These are phyloP conservation scores for Coelopa pilipes DNA, from an alignment of 2,888 invertebrate species.

Conservation along the genomic window DNA sequence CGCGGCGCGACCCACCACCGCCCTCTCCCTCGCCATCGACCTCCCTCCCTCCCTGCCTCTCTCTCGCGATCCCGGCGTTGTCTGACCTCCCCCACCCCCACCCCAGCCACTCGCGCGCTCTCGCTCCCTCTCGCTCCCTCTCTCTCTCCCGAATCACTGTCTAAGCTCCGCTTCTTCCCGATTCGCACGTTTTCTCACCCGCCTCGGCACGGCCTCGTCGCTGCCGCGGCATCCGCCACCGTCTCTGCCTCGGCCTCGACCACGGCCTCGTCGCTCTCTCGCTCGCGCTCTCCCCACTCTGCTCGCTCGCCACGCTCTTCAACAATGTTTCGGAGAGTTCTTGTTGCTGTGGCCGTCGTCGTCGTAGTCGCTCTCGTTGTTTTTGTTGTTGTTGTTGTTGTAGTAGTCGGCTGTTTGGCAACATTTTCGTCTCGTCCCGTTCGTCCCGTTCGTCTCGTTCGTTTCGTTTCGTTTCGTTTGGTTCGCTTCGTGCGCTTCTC, in stretches of 20 bases:
- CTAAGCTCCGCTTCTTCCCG: neutral
- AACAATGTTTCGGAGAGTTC: neutral
- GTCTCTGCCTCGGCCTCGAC: neutral
- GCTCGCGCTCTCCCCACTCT: neutral
- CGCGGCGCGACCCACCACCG: too few species aligned
- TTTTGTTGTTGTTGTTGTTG: neutral
- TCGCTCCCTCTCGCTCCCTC: neutral
- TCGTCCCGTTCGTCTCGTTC: neutral
- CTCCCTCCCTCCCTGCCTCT: too few species aligned
- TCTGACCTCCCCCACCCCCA: too few species aligned
- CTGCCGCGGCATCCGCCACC: neutral
- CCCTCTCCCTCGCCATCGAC: too few species aligned
- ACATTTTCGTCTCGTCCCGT: slow-evolving; percentile 21
- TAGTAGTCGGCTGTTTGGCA: slow-evolving; percentile 17
- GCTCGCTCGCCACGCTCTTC: too few species aligned
- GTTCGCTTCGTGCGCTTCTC: slow-evolving; percentile 20
- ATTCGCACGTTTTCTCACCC: neutral
- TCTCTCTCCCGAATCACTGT: neutral
- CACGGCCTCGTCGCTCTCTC: neutral
- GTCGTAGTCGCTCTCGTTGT: neutral
- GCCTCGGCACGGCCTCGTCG: neutral
- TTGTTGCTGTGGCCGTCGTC: neutral
- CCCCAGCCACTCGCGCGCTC: neutral
- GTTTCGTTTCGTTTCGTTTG: slow-evolving; percentile 17
- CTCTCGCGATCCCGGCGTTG: neutral